phyloP scores from a whole-genome alignment of 2,888 invertebrate species.

The Sialis fuliginosa region DNA sequence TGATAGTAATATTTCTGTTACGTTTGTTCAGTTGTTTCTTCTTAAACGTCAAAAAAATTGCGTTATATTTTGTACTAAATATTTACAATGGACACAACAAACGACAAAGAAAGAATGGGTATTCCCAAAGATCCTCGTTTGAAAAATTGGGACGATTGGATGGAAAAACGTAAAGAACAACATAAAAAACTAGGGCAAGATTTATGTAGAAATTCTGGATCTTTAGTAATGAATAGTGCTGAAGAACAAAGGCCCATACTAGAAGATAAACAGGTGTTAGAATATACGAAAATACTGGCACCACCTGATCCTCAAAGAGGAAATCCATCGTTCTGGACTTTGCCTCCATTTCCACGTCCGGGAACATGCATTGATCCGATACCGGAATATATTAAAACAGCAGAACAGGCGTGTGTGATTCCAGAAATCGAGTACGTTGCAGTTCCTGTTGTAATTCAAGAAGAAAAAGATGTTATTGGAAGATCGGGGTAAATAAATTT shows the following conservation, averaged over 20 bases:
- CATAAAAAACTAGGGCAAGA: not conserved
- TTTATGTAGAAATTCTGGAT: not conserved
- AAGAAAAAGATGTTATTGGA: slow-evolving; percentile 16
- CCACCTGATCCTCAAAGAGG: slow-evolving; percentile 16
- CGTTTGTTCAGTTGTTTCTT: not conserved
- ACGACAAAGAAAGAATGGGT: too few species aligned
- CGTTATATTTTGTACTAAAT: too few species aligned
- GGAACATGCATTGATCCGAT: not conserved
- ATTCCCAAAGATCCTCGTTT: not conserved
- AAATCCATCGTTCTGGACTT: slow-evolving; percentile 20
- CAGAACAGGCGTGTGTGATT: slow-evolving; percentile 16
- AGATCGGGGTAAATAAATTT: slow-evolving; percentile 13
- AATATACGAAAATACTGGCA: not conserved
- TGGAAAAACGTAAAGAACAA: not conserved
- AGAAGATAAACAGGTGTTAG: not conserved
- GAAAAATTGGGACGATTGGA: not conserved
- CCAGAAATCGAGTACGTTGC: slow-evolving; percentile 17
- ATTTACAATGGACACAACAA: too few species aligned
- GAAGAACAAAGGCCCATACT: not conserved
- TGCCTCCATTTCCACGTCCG: slow-evolving; percentile 13
- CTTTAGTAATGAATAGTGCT: not conserved
- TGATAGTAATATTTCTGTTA: not conserved
- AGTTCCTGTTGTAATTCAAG: slow-evolving; percentile 14
- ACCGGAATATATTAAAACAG: slow-evolving; percentile 10
- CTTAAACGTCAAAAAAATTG: too few species aligned